phyloP scores from a whole-genome alignment of 2,113 vertebrate genomes.

The Macroglossus sobrinus region DNA sequence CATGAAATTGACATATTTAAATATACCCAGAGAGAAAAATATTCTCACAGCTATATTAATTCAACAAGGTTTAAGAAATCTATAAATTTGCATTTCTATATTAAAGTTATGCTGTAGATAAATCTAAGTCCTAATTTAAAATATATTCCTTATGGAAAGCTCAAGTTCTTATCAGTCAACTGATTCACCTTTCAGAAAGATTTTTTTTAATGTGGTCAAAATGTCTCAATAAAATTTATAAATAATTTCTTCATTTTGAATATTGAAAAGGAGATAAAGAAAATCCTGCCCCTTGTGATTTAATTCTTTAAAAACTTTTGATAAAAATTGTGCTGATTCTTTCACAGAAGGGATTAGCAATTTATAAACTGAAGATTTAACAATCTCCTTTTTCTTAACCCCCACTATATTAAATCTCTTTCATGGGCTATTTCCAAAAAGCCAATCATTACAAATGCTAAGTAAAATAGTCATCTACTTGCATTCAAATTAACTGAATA shows the following conservation, averaged over 20 bases:
- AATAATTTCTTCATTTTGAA: slow-evolving; percentile 63
- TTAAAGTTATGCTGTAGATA: slow-evolving; percentile 54
- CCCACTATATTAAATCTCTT: slow-evolving; percentile 38
- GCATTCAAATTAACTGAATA: slow-evolving; percentile 2
- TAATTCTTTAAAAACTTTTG: slow-evolving; percentile 59
- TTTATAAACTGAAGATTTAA: slow-evolving; percentile 60
- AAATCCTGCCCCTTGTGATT: slow-evolving; percentile 47
- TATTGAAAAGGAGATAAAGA: slow-evolving; percentile 60
- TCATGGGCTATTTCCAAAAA: slow-evolving; percentile 14
- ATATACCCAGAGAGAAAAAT: slow-evolving; percentile 17
- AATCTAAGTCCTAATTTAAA: slow-evolving; percentile 72
- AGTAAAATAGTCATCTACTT: slow-evolving; percentile 22
- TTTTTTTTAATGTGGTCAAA: slow-evolving; percentile 21
- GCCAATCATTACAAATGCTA: background rate
- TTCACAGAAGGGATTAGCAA: slow-evolving; percentile 46
- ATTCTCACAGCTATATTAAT: slow-evolving; percentile 49
- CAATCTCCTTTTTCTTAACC: slow-evolving; percentile 29
- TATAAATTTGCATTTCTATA: slow-evolving; percentile 66
- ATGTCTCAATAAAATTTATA: slow-evolving; percentile 61
- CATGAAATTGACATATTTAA: slow-evolving; percentile 35
- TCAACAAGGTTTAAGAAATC: slow-evolving; percentile 50
- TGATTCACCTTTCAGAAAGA: slow-evolving; percentile 63
- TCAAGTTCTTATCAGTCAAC: slow-evolving; percentile 62
- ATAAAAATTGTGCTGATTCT: slow-evolving; percentile 66
- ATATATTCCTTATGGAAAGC: slow-evolving; percentile 37